A percentile compares a stretch with the other conserved stretches of the same genome.
phyloP scores from a whole-genome alignment of 2,888 invertebrate species.

The Archips crataeganus region DNA sequence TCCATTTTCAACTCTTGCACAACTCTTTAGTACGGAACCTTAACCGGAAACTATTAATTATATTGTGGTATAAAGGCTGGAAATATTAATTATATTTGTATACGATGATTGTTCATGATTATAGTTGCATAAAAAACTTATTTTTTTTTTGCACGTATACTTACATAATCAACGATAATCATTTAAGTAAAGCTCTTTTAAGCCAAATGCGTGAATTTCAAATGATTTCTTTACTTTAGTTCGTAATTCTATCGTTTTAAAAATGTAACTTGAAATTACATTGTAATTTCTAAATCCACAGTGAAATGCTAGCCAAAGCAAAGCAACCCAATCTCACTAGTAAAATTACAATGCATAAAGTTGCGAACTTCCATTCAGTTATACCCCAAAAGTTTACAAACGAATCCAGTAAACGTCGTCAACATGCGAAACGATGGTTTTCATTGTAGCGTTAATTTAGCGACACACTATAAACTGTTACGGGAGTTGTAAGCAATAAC shows the following conservation, averaged over 20 bases:
- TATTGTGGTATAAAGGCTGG: too few species aligned
- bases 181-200: not conserved
- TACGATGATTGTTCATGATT: conserved; percentile 4
- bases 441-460: conserved; percentile 38
- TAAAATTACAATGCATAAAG: not conserved
- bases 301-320: not conserved
- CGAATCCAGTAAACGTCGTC: conserved; percentile 17
- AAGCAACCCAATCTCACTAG: not conserved
- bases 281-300: not conserved
- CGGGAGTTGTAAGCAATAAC: conserved; percentile 37
- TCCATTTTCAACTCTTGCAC: too few species aligned
- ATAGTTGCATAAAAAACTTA: conserved; percentile 5
- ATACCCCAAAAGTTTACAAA: conserved; percentile 26
- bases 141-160: conserved; percentile 19
- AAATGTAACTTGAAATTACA: not conserved
- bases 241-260: not conserved
- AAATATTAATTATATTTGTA: too few species aligned
- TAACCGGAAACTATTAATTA: too few species aligned
- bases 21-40: too few species aligned
- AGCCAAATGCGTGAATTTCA: not conserved
- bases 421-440: conserved; percentile 21
- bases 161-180: not conserved
- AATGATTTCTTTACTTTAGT: not conserved
- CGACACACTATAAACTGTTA: conserved; percentile 32
- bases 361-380: conserved; percentile 2